Base-by-base conservation (phyloP, 2,888 invertebrate species). In the Mythimna pallens region DNA sequence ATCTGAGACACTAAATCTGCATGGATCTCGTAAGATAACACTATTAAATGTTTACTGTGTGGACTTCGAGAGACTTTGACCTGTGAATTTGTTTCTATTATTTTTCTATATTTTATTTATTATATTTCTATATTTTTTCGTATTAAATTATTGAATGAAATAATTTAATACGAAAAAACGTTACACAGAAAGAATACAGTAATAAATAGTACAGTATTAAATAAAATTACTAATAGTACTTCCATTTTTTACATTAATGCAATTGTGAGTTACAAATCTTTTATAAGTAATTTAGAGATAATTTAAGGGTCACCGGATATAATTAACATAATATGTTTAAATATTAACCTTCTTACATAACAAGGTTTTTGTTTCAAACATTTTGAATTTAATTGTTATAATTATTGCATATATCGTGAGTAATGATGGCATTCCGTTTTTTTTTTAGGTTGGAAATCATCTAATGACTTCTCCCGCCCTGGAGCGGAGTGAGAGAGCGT, bases 321-420 rank as follows among this genome's bases (percentile, higher is more conserved):
- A 22, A 57, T 69, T 57, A 68, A 52, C 22, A 36, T 54, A 36
- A 36, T 54, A 36, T 43, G 66, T 34, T 40, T 75, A 52, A 52
- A 40, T 65, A 73, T 71, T 65, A 70, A 68, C 72, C 65, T 76
- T 22, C 64, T 73, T 63, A 65, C 55, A 22, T 70, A 72, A 76
- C 64, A 68, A 34, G 40, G 6, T 65, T 54, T 70, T 50, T 25
- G 43, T 64, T 59, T 14, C 47, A 22, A 57, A 47, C 25, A 17
- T 59, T 78, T 52, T 25, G 40, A 57, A 67, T 67, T 40, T 8
- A 40, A 40, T 30, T 30, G 30, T 43, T 43, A 43, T 9, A 64
- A 64, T 64, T 34, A 66, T 59, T 66, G 14, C 58, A 40, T 47
- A 47, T 40, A 78, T 40, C 14, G 0, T 43, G 55, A 52, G 1